Evolutionary conservation across 2,113 vertebrate genomes (phyloP), one percentile per base, ranked within the genome.

Genomic region (Piprites chloris): DNA sequence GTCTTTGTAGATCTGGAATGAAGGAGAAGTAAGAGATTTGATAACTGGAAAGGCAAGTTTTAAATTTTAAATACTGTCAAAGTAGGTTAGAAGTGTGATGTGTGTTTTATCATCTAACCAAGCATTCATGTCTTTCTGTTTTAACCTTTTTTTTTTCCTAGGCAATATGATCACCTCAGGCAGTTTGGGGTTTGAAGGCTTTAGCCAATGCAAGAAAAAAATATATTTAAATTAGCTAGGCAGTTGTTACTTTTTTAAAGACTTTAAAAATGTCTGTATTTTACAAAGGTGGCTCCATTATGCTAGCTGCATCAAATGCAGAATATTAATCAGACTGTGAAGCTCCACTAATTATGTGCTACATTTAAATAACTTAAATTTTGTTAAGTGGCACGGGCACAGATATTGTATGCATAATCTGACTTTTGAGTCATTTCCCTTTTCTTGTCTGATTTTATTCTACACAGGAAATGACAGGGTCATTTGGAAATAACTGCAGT

Each of bases 1-100:
- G 85, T 80, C 87, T 96, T 94, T 96, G 79, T 65, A 91, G 82
- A 92, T 55, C 55, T 93, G 68, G 42, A 93, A 72, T 41, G 79
- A 88, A 94, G 81, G 62, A 82, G 46, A 91, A 96, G 50, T 62
- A 93, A 85, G 72, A 21, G 35, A 76, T 83, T 59, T 93, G 78
- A 94, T 90, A 93, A 72, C 74, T 91, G 58, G 66, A 90, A 89
- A 90, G 55, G 87, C 78, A 96, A 96, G 65, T 77, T 93, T 95
- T 93, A 94, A 92, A 97, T 91, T 96, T 95, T 94, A 93, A 97
- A 95, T 79, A 69, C 93, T 91, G 85, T 72, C 94, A 94, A 91
- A 91, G 53, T 85, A 95, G 87, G 91, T 94, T 96, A 96, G 91
- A 90, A 42, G 42, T 53, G 37, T n/a, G 59, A 79, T 87, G 66